Percentiles rank a stretch among this genome's conserved stretches.
Evolutionary conservation across 2,888 invertebrate species (phyloP).

Genomic region (Philonicus albiceps): DNA sequence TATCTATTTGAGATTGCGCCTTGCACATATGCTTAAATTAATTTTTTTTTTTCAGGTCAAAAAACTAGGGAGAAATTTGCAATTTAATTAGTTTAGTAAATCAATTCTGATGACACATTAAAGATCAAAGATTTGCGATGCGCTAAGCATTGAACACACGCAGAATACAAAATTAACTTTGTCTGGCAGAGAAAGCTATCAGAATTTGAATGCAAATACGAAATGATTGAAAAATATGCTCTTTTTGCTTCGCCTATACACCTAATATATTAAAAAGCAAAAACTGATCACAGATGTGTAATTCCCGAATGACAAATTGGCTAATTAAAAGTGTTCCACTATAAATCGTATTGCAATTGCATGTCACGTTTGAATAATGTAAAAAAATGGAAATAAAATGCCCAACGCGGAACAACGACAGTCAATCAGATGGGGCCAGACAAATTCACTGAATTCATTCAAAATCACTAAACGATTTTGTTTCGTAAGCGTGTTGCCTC

Average conservation of each 20-base stretch:
- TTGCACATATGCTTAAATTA: neutral
- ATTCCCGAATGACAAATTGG: neutral
- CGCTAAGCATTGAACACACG: neutral
- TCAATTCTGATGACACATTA: neutral
- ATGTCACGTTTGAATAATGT: neutral
- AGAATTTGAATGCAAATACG: neutral
- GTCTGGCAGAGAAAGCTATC: neutral
- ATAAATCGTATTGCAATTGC: neutral
- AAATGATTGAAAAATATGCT: neutral
- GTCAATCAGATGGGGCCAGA: neutral
- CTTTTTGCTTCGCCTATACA: neutral
- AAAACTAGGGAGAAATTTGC: neutral
- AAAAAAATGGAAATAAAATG: neutral
- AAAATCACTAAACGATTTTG: conserved; percentile 15
- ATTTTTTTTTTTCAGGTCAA: neutral
- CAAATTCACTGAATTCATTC: conserved; percentile 13
- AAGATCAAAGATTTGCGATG: neutral
- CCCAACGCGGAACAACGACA: neutral
- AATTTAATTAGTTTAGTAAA: neutral
- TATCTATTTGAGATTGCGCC: neutral
- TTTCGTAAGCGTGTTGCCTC: neutral
- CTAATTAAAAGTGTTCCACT: neutral
- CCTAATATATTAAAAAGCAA: neutral
- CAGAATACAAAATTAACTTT: neutral
- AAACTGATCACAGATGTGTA: neutral